Base-by-base conservation (phyloP, 2,888 invertebrate genomes). In the Rhagonycha lutea region DNA sequence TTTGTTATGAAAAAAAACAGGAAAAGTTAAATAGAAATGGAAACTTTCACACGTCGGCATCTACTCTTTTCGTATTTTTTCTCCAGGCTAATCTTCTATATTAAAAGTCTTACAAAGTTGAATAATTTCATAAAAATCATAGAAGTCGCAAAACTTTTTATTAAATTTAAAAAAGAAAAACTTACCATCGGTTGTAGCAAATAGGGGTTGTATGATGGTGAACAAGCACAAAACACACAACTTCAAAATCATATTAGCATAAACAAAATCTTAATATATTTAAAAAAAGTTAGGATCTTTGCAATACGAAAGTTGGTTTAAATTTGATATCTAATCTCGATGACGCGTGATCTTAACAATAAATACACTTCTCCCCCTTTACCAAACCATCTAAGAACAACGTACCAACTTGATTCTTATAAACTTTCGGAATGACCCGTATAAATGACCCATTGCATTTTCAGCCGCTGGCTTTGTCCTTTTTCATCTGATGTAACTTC, bases 311-410 rank as follows among this genome's bases (percentile, higher is more conserved):
- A 80, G 81, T 78, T 80, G 81, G 75, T 78, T 73, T 77, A 80
- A 81, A 80, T 84, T 84, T 85, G 83, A 84, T 80, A 81, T 82
- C 81, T 81, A 81, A 82, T 82, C 79, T 79, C 81, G 80, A 82
- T 80, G 82, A 81, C 81, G 80, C 79, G 79, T 77, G 81, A 81
- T 83, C 83, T 84, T 83, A 82, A 82, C 83, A 79, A 81, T 81
- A 79, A 79, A 81, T 82, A 82, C 81, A 65, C 63, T 65, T 65
- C 63, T 83, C 83, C 79, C 83, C 78, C 80, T 80, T 68, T 80
- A 82, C 80, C 81, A 81, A 80, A 77, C 82, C 79, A 79, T 76
- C 72, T 81, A 12, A 63, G 23, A 81, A 83, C 82, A 83, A 84
- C 82, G 83, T 81, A 81, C 80, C 78, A 80, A 81, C 80, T 80